These are phyloP conservation scores for Boulengeromyrus knoepffleri DNA, from an alignment of 2,113 vertebrate species.

Conservation along the genomic window DNA sequence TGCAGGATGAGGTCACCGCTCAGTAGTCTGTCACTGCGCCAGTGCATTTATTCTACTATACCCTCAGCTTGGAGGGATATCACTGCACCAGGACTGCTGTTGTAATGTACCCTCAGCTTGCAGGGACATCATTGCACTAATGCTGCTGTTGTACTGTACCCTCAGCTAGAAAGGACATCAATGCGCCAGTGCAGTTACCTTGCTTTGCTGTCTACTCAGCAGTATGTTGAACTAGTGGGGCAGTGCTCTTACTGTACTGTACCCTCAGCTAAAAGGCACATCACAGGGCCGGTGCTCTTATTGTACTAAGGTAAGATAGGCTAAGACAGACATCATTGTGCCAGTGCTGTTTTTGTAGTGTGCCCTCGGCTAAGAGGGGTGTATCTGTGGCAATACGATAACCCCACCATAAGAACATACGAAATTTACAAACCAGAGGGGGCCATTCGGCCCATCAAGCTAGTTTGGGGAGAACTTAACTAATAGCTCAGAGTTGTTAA, in stretches of 20 bases:
- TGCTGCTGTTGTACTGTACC: not conserved
- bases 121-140: not conserved
- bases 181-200: not conserved
- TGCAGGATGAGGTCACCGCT: constrained; percentile 19
- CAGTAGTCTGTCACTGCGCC: not conserved
- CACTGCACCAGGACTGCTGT: not conserved
- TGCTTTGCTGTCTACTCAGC: not conserved
- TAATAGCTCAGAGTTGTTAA: no score
- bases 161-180: not conserved
- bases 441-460: no score
- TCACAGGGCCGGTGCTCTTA: not conserved
- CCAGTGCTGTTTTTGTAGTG: not conserved
- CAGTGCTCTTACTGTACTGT: not conserved
- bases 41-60: not conserved
- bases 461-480: no score
- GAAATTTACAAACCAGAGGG: no score
- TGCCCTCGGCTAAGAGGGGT: not conserved
- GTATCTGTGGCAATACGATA: not conserved
- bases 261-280: not conserved
- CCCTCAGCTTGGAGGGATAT: not conserved
- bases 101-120: not conserved
- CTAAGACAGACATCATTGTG: not conserved
- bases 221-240: not conserved
- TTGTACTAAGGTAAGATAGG: not conserved
- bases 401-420: not conserved